Conservation (phyloP, 37 sponge, comb jelly and placozoan genomes). For the Aphrocallistes beatrix region DNA sequence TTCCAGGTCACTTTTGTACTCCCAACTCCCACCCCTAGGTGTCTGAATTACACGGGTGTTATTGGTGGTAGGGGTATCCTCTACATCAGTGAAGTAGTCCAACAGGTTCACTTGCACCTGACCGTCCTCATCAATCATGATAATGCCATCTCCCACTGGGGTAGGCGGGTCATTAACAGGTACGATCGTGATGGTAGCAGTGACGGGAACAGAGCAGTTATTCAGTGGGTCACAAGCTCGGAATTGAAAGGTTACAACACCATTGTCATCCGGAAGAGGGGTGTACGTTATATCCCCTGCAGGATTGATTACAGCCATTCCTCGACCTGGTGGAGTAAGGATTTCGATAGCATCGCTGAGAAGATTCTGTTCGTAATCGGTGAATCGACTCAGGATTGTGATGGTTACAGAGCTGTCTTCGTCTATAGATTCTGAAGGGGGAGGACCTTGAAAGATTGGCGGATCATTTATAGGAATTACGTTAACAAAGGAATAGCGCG, state of each 20-base stretch:
- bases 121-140: conserved; percentile 43
- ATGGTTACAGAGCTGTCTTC: conserved; percentile 60
- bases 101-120: conserved; percentile 21
- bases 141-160: conserved; percentile 25
- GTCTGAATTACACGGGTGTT: background rate
- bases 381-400: conserved; percentile 40
- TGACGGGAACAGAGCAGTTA: conserved; percentile 33
- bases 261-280: conserved; percentile 43
- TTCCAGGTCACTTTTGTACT: background rate
- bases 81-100: conserved; percentile 55
- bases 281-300: conserved; percentile 39
- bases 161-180: conserved; percentile 70
- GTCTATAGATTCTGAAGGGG: conserved; percentile 23
- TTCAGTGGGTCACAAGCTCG: conserved; percentile 57
- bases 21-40: conserved; percentile 23
- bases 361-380: conserved; percentile 60
- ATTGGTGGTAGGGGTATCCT: conserved; percentile 32
- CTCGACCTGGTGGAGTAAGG: conserved; percentile 29
- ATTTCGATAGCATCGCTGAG: conserved; percentile 37
- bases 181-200: conserved; percentile 33
- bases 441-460: conserved; percentile 25
- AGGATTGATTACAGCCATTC: conserved; percentile 18
- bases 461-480: conserved; percentile 57
- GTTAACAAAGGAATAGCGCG: conserved; percentile 27
- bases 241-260: conserved; percentile 34